Conservation (phyloP, 23 tunicate genomes). For the Ascidia mentula region DNA sequence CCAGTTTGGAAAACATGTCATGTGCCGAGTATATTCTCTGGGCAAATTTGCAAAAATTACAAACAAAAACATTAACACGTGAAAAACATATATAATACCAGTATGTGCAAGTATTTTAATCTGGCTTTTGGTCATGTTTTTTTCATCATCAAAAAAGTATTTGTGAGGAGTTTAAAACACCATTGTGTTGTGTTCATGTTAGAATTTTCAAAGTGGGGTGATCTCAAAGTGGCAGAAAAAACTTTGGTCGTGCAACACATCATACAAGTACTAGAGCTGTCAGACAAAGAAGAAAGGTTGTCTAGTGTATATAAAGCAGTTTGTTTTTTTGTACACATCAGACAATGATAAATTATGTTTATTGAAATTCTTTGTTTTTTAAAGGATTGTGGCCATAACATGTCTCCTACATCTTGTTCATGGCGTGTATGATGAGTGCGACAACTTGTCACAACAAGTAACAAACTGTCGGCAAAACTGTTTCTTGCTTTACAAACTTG, state of each 20-base stretch:
- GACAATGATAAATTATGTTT: no score
- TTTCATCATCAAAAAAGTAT: no score
- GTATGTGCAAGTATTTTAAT: no score
- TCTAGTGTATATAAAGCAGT: background rate
- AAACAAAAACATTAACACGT: background rate
- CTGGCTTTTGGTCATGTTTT: no score
- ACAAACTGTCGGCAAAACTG: slow-evolving; percentile 47
- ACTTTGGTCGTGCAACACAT: slow-evolving; percentile 36
- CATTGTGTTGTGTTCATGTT: background rate
- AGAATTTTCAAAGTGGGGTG: slow-evolving; percentile 29
- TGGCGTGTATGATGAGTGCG: slow-evolving; percentile 66
- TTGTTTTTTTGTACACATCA: no score
- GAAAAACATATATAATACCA: no score
- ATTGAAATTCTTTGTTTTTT: no score
- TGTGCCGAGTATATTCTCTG: no score
- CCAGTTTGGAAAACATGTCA: no score
- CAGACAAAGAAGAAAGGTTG: slow-evolving; percentile 50
- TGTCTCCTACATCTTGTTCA: slow-evolving; percentile 73
- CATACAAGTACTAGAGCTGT: slow-evolving; percentile 33
- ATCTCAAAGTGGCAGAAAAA: slow-evolving; percentile 13
- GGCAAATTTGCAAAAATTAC: background rate
- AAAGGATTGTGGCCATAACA: slow-evolving; percentile 44
- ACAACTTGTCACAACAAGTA: slow-evolving; percentile 27
- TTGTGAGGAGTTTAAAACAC: no score
- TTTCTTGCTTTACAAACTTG: slow-evolving; percentile 66